Base-by-base conservation (phyloP, 2,797 vertebrate genomes). In the Rhabdophis nuchalis region DNA sequence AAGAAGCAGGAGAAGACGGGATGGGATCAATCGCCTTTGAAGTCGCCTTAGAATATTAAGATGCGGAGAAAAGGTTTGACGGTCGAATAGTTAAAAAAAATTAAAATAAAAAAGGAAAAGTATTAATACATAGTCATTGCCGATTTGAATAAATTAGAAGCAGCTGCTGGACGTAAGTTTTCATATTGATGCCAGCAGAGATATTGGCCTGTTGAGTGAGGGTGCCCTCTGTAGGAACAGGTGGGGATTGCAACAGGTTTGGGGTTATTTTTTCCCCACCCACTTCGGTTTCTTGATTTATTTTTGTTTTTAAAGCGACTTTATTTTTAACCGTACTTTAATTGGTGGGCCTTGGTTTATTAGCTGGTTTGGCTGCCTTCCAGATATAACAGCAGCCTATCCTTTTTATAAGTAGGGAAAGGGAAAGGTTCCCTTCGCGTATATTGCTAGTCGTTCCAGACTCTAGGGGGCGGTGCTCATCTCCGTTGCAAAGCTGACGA, bases 171-270 rank as follows among this genome's bases (percentile, higher is more conserved):
- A 25, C 32, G 0, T 4, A 36, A 77, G 36, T 82, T 25, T 25
- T 25, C 72, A 46, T 25, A 12, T 9, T 46, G 72, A 4, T 1
- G 72, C 72, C 72, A 46, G 36, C 41, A 46, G 25, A 46, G 20
- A 54, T 46, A 14, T 0, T 11, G 41, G 11, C 64, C 16, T 29
- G 4, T 92, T 92, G 52, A 92, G 25, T 23, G 41, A 91, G 50
- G 89, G 92, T 90, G 94, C 95, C 95, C 88, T 92, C 95, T 89
- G 77, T 86, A 89, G 96, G 94, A 68, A 58, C 54, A 23, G 91
- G 50, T 0, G 36, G 23, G 85, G 60, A 77, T 58, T 11, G 58
- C 0, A 1, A 3, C 7, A 50, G 8, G 25, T 9, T 10, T 8
- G 0, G 2, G 25, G n/a, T n/a, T n/a, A n/a, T 4, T 14, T 8